Evolutionary conservation across 2,797 vertebrate species (phyloP), one percentile per base, ranked within the genome.

Genomic region (Pristis pectinata): DNA sequence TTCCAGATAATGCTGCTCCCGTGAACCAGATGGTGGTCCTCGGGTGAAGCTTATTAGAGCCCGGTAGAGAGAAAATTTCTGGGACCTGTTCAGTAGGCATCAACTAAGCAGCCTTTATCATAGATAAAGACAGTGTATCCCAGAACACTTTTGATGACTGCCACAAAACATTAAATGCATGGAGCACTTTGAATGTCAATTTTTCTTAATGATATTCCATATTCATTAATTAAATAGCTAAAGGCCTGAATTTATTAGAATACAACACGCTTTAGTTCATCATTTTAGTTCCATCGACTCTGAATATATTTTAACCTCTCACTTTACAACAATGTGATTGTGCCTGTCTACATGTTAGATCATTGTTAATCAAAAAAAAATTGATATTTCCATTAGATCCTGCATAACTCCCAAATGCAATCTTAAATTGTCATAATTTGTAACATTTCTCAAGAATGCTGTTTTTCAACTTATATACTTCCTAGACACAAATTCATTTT

Each of bases 171-270:
- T 94, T 76, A 76, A 94, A 94, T 94, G 92, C 44, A 76, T 74
- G 67, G 67, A 94, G 41, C 67, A 76, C 27, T 94, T 94, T 76
- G 67, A 94, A 76, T 94, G 70, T 94, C 70, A 94, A 87, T 53
- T 30, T 94, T 74, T n/a, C 37, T 76, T 76, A 72, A 94, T 76
- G 67, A 74, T 76, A 76, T 74, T 44, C 67, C 49, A 53, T 30
- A 74, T 94, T 94, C 70, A 76, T 53, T 94, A 94, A 94, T 94
- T 94, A 74, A 76, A 94, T 94, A 76, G 92, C 92, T 67, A 76
- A 76, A 76, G 70, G 92, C 70, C 70, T 94, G 72, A 94, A 94
- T 74, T 72, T 53, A 94, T 94, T 34, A 91, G 44, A 11, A 6
- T 53, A 34, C 70, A 74, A 22, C 70, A 56, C 34, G 44, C 22